A percentile compares a stretch with the other conserved stretches of the same genome.
Conservation (phyloP, 2,113 vertebrate species). For the Chroicocephalus ridibundus region DNA sequence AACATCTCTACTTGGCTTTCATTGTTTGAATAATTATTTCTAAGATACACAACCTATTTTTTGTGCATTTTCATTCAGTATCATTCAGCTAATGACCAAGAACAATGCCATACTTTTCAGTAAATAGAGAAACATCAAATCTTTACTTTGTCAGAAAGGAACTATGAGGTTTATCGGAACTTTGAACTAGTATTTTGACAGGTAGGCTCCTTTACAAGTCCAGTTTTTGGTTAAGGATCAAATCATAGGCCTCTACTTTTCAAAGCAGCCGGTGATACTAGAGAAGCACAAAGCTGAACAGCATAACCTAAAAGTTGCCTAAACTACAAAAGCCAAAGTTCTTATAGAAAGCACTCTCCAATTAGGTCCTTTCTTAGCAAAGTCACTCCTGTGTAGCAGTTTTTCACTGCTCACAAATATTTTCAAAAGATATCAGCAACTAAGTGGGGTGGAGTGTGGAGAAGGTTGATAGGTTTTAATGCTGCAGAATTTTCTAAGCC, state of each 20-base stretch:
- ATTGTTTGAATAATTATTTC: neutral
- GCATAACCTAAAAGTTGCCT: neutral
- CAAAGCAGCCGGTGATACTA: neutral
- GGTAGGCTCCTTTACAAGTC: neutral
- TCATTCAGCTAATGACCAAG: neutral
- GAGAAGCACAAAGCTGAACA: neutral
- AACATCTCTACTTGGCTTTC: neutral
- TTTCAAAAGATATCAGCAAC: neutral
- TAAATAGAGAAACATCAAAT: neutral
- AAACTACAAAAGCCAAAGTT: neutral
- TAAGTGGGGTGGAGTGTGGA: neutral
- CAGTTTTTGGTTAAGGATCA: neutral
- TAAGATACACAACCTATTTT: neutral
- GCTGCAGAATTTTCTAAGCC: neutral
- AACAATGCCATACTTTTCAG: neutral
- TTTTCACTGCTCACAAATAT: neutral
- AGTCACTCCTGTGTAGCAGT: neutral
- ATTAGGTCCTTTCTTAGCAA: neutral
- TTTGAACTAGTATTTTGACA: neutral
- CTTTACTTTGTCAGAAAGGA: neutral
- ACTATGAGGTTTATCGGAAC: neutral
- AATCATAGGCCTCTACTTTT: neutral
- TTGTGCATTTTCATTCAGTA: neutral
- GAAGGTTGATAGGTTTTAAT: neutral
- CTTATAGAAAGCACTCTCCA: neutral